Percentiles rank a stretch among this genome's conserved stretches.
phyloP scores from a whole-genome alignment of 2,797 vertebrate species.

The Eospalax fontanierii region DNA sequence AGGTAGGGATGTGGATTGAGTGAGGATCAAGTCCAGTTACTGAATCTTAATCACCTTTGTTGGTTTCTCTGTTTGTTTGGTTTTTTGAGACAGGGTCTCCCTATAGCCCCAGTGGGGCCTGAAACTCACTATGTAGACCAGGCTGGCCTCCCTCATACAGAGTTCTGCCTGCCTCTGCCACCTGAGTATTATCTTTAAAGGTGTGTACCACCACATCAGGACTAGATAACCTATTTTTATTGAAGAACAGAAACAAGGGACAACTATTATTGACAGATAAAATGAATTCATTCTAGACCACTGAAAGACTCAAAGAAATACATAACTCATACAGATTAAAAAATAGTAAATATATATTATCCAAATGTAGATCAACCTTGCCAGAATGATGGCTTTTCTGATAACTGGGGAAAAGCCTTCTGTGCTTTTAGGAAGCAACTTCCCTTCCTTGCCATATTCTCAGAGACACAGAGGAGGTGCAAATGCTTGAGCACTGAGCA shows the following conservation, averaged over 20 bases:
- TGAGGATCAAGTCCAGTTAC: neutral
- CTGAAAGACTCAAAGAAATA: constrained; percentile 22
- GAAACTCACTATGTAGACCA: no score
- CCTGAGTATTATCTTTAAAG: no score
- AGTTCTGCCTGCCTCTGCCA: no score
- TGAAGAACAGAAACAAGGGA: constrained; percentile 4
- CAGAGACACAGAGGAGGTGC: constrained; percentile 29
- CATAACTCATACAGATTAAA: constrained; percentile 7
- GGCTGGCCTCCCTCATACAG: no score
- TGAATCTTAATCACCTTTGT: constrained; percentile 19
- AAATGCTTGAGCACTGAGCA: neutral
- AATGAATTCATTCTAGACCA: neutral
- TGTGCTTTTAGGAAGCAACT: neutral
- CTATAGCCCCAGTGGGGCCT: no score
- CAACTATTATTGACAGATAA: constrained; percentile 56
- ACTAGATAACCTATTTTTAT: neutral
- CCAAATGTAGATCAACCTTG: neutral
- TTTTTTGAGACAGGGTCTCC: no score
- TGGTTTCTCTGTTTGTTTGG: no score
- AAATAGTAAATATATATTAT: constrained; percentile 27
- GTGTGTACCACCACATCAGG: no score
- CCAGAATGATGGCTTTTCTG: neutral
- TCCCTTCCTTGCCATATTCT: neutral
- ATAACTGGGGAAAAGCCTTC: constrained; percentile 34
- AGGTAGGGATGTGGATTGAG: neutral